Base-by-base conservation (phyloP, 2,888 invertebrate species). In the Electrophaes corylata region DNA sequence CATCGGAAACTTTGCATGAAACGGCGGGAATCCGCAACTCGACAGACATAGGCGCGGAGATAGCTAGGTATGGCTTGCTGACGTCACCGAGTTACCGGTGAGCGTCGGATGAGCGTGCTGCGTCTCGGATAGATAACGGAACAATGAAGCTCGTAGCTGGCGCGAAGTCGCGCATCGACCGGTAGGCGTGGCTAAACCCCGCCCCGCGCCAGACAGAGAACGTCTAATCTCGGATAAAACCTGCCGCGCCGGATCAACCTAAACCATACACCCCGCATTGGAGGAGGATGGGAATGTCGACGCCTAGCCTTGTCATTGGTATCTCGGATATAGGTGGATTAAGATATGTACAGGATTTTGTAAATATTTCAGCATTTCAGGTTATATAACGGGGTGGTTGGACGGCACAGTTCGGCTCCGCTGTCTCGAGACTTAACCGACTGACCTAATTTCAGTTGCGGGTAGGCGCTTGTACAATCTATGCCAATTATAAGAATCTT, bases 221-320 rank as follows among this genome's bases (percentile, higher is more conserved):
- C 84, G 80, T 73, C 88, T 91, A 90, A 91, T 91, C 91, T 88
- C 81, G 89, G 87, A 89, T 91, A 91, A 88, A 84, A 55, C 51
- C 54, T 50, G 35, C 14, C 43, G 91, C 46, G 35, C 14, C 43
- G 91, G 91, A 91, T 91, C 84, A 89, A 82, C 83, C 82, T 88
- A 84, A 87, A 75, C 81, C 83, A 81, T 87, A 84, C 86, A 76
- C 80, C 84, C 81, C 79, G 84, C 69, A 84, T 87, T 85, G 88
- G 88, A 85, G 88, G 88, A 85, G 83, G 87, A 81, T 76, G 78
- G 78, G 75, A 84, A 82, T 77, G 88, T 86, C 75, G 71, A 81
- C 85, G 87, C 86, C 86, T 84, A 82, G 85, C 76, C 74, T 77
- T 75, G 83, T 88, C 67, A 91, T 91, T 91, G 91, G 90, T 79